A percentile compares a stretch with the other conserved stretches of the same genome.
phyloP scores from a whole-genome alignment of 2,797 vertebrate species.

The Huso huso region DNA sequence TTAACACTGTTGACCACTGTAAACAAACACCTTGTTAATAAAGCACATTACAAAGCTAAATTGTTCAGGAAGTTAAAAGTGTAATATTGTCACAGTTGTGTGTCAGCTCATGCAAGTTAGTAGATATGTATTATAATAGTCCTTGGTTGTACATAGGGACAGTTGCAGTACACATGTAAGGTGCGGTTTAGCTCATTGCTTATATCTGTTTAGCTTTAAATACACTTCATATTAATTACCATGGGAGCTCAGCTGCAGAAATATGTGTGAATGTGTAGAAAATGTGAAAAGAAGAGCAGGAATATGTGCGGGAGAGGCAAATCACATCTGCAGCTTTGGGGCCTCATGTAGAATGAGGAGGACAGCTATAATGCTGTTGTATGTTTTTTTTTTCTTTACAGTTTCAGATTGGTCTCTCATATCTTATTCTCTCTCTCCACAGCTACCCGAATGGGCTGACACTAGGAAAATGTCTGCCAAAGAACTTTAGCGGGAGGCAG shows the following conservation, averaged over 20 bases:
- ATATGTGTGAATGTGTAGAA: not conserved
- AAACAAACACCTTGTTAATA: not conserved
- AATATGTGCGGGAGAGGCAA: not conserved
- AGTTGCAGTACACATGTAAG: not conserved
- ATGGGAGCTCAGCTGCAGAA: not conserved
- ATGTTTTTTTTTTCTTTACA: constrained; percentile 12
- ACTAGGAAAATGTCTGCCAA: constrained; percentile 45
- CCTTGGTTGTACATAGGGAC: not conserved
- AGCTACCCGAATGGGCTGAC: constrained; percentile 45
- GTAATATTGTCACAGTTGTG: not conserved
- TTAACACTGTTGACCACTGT: not conserved
- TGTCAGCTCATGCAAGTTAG: too few species aligned
- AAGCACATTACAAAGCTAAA: not conserved
- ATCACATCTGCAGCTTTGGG: constrained; percentile 9
- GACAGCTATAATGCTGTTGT: constrained; percentile 1
- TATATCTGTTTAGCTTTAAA: not conserved
- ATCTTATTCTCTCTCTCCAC: constrained; percentile 32
- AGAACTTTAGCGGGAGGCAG: constrained; percentile 52
- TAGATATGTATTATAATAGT: not conserved
- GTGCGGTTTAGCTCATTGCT: not conserved
- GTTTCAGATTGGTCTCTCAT: constrained; percentile 25
- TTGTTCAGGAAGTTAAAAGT: not conserved
- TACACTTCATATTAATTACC: too few species aligned
- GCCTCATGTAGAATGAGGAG: constrained; percentile 12
- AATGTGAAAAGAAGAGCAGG: not conserved